Conservation (phyloP, 2,113 vertebrate species). For the Ictalurus punctatus region DNA sequence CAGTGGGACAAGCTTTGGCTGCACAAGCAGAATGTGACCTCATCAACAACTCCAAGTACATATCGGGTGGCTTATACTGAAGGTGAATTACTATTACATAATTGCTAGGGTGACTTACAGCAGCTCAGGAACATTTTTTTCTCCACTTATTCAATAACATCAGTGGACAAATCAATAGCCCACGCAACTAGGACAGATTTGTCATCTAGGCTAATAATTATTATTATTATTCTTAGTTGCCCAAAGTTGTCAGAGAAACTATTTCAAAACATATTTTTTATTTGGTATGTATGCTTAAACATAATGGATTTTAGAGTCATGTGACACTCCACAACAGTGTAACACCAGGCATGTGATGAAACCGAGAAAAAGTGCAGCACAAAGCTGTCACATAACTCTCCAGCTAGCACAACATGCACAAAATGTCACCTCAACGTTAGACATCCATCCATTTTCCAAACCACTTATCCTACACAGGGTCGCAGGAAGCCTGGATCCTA, state of each 20-base stretch:
- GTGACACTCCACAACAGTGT: too few relatives aligned
- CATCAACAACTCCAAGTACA: conserved; percentile 1
- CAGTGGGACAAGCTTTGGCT: conserved; percentile 29
- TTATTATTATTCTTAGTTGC: neutral
- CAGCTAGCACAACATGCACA: too few relatives aligned
- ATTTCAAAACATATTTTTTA: neutral
- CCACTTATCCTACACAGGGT: too few relatives aligned
- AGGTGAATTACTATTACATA: neutral
- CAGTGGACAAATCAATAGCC: neutral
- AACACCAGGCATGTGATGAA: too few relatives aligned
- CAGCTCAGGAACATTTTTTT: neutral
- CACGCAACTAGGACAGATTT: neutral
- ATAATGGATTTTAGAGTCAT: too few relatives aligned
- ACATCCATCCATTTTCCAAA: too few relatives aligned
- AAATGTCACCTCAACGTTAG: too few relatives aligned
- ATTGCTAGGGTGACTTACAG: neutral
- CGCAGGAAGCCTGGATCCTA: too few relatives aligned
- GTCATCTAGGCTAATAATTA: neutral
- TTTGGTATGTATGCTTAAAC: too few relatives aligned
- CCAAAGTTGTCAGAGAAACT: neutral
- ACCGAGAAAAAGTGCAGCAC: too few relatives aligned
- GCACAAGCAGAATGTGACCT: conserved; percentile 34
- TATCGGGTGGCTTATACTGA: conserved; percentile 5
- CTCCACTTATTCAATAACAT: neutral
- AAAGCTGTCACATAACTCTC: too few relatives aligned